A percentile compares a stretch with the other conserved stretches of the same genome.
Conservation (phyloP, 2,888 invertebrate genomes). For the Cheilosia urbana region DNA sequence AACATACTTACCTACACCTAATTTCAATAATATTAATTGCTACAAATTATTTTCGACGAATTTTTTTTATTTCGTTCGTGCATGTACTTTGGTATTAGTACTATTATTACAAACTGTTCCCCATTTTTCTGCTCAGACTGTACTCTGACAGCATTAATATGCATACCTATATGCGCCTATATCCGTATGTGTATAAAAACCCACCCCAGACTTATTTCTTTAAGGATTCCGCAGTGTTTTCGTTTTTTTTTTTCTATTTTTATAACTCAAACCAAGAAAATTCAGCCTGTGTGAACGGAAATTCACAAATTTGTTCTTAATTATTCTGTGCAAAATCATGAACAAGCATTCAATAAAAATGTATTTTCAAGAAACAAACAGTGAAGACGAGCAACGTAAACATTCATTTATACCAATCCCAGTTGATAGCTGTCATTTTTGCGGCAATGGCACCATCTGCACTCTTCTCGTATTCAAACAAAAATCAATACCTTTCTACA, state of each 20-base stretch:
- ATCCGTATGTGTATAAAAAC: too few relatives aligned
- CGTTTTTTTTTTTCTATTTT: neutral
- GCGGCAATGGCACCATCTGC: neutral
- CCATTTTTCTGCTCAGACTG: constrained; percentile 29
- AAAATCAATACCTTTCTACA: constrained; percentile 46
- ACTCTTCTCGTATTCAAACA: neutral
- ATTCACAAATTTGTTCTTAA: too few relatives aligned
- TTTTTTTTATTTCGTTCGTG: too few relatives aligned
- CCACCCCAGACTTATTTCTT: neutral
- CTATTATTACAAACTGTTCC: neutral
- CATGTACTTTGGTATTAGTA: too few relatives aligned
- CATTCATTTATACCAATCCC: neutral
- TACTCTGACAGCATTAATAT: neutral
- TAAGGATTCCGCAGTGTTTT: neutral
- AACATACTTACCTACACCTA: too few relatives aligned
- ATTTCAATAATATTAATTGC: too few relatives aligned
- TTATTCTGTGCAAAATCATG: too few relatives aligned
- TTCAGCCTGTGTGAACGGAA: too few relatives aligned
- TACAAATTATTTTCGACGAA: too few relatives aligned
- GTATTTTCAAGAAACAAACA: neutral
- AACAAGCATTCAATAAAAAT: neutral
- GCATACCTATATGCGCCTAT: too few relatives aligned
- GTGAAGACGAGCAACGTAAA: neutral
- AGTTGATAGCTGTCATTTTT: constrained; percentile 3
- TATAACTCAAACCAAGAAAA: too few relatives aligned